These are phyloP conservation scores for Vanessa atalanta DNA, from an alignment of 1,140 invertebrate genomes.

Conservation along the genomic window DNA sequence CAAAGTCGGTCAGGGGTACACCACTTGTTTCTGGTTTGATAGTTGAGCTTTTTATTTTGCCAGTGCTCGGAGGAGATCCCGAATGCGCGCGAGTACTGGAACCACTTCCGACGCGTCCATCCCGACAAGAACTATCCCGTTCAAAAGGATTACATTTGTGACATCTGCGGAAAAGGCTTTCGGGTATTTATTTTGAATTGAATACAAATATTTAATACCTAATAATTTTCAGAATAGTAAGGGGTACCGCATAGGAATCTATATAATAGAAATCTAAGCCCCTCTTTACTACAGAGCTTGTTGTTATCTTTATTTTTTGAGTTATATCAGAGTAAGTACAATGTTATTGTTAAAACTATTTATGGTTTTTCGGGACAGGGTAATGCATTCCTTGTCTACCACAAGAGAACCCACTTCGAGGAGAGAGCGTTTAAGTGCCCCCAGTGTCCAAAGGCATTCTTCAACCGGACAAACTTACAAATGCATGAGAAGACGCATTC, in stretches of 20 bases:
- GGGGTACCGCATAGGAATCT: too few species aligned
- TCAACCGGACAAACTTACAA: constrained; percentile 77
- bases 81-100: constrained; percentile 65
- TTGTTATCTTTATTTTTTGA: too few species aligned
- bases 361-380: constrained; percentile 43
- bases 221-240: too few species aligned
- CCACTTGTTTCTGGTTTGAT: not conserved
- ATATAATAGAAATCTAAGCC: too few species aligned
- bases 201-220: too few species aligned
- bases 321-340: not conserved
- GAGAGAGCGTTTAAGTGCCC: constrained; percentile 80
- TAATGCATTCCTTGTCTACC: constrained; percentile 72
- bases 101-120: constrained; percentile 62
- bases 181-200: constrained; percentile 39
- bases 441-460: constrained; percentile 80
- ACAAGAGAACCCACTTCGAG: constrained; percentile 81
- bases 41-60: not conserved
- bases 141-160: constrained; percentile 66
- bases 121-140: constrained; percentile 66
- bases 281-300: too few species aligned
- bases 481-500: constrained; percentile 79
- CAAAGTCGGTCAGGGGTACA: too few species aligned
- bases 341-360: not conserved
- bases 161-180: constrained; percentile 68
- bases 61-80: constrained; percentile 63